phyloP scores from a whole-genome alignment of 2,797 vertebrate species.

The Carapus acus region DNA sequence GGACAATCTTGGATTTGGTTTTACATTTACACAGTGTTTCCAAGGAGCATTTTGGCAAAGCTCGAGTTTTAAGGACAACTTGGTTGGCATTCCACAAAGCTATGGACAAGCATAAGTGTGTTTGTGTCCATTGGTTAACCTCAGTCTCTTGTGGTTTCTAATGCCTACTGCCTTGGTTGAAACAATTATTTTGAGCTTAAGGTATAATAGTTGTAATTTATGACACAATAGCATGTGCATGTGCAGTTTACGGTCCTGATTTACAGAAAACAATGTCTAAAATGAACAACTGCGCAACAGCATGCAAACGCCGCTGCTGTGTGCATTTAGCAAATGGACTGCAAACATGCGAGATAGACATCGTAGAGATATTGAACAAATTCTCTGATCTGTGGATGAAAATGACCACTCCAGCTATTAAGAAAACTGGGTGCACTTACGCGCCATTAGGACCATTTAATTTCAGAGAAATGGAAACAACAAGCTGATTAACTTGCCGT shows the following conservation, averaged over 20 bases:
- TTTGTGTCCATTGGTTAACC: conserved; percentile 22
- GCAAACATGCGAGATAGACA: conserved; percentile 64
- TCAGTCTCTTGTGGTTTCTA: conserved; percentile 22
- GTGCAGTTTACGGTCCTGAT: conserved; percentile 18
- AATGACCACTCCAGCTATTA: conserved; percentile 64
- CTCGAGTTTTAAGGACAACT: too few species aligned
- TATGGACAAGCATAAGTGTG: too few species aligned
- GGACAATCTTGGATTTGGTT: too few species aligned
- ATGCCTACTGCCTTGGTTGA: conserved; percentile 41
- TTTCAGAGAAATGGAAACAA: conserved; percentile 69
- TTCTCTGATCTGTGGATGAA: conserved; percentile 53
- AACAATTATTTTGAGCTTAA: conserved; percentile 44
- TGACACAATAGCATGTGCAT: conserved; percentile 34
- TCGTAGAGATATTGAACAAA: conserved; percentile 55
- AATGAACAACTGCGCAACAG: conserved; percentile 32
- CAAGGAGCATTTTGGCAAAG: too few species aligned
- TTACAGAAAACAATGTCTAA: conserved; percentile 51
- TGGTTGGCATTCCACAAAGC: too few species aligned
- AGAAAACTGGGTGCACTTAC: conserved; percentile 67
- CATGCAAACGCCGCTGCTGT: conserved; percentile 22
- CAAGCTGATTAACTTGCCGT: conserved; percentile 61
- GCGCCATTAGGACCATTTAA: conserved; percentile 71
- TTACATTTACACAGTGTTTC: too few species aligned
- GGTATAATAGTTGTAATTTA: conserved; percentile 48
- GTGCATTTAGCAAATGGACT: conserved; percentile 62